phyloP scores from a whole-genome alignment of 2,888 invertebrate genomes.

The Germaria angustata region DNA sequence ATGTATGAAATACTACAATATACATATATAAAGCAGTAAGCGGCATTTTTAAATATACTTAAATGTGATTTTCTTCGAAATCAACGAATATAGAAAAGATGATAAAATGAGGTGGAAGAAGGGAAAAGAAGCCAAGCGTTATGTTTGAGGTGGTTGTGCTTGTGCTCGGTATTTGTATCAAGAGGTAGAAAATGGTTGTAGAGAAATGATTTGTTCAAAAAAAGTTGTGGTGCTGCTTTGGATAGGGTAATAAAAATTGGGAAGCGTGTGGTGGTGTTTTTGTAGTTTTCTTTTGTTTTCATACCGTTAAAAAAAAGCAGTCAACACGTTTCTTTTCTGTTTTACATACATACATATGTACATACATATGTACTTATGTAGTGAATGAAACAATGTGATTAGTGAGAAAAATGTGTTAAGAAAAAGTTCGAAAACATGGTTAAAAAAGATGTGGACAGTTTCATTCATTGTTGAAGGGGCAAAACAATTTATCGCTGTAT shows the following conservation, averaged over 20 bases:
- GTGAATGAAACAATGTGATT: no score
- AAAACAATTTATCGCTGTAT: no score
- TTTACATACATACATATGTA: background rate
- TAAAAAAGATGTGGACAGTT: no score
- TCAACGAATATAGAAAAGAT: conserved; percentile 1
- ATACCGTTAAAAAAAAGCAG: no score
- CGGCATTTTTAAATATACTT: conserved; percentile 56
- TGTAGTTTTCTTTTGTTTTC: background rate
- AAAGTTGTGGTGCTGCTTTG: background rate
- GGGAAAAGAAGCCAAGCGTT: conserved; percentile 53
- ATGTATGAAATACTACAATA: conserved; percentile 17
- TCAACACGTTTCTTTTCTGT: no score
- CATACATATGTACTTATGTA: no score
- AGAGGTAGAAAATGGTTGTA: conserved; percentile 20
- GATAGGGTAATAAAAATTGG: background rate
- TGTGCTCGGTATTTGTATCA: background rate
- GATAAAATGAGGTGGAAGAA: background rate
- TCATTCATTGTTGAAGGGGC: no score
- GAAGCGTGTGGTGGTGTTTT: conserved; percentile 20
- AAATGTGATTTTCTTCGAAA: conserved; percentile 53
- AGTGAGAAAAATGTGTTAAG: no score
- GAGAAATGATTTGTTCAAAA: conserved; percentile 16
- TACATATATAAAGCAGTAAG: conserved; percentile 42
- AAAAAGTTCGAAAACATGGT: no score
- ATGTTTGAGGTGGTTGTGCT: conserved; percentile 35